Base-by-base conservation (phyloP, 2,888 invertebrate species). In the Andrena dorsata region DNA sequence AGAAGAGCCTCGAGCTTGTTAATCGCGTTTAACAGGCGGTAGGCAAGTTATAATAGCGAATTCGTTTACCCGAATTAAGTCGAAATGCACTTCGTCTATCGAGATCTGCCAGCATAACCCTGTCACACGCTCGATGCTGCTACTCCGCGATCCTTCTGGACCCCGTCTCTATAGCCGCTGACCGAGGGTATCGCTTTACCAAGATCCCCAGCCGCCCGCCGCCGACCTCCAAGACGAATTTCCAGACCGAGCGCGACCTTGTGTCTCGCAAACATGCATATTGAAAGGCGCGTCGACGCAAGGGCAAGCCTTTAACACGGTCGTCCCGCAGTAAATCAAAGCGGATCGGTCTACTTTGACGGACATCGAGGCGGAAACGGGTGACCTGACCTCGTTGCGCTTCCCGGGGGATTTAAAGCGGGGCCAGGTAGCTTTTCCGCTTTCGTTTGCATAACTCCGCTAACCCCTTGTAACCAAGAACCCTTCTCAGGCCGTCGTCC, bases 361-460 rank as follows among this genome's bases (percentile, higher is more conserved):
- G 68, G 49, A 68, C 61, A 41, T 49, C 47, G 30, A 63, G 63
- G 49, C 68, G 72, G 71, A 68, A 69, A 82, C 80, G 56, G 66
- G 49, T 53, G 49, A 64, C 35, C 58, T 77, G 78, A 80, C 80
- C 74, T 74, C 84, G 81, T 74, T 71, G 72, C 75, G 28, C 63
- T 68, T 28, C 6, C 66, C 66, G 66, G 65, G 63, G 51, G 26
- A 68, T 71, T 71, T 56, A 71, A 81, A 82, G 63, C 61, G 60
- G 80, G 65, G 60, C 81, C 92, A 92, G 92, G 92, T 93, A 91
- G 84, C 83, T 89, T 41, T 16, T 4, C 41, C 16, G 41, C 41
- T 41, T 88, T 86, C 82, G 91, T 92, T 93, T 92, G 92, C 93
- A 92, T 92, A 92, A 92, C 89, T 85, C 74, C 84, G 84, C 58